Base-by-base conservation (phyloP, 2,797 vertebrate genomes). In the Sparidentex hasta region DNA sequence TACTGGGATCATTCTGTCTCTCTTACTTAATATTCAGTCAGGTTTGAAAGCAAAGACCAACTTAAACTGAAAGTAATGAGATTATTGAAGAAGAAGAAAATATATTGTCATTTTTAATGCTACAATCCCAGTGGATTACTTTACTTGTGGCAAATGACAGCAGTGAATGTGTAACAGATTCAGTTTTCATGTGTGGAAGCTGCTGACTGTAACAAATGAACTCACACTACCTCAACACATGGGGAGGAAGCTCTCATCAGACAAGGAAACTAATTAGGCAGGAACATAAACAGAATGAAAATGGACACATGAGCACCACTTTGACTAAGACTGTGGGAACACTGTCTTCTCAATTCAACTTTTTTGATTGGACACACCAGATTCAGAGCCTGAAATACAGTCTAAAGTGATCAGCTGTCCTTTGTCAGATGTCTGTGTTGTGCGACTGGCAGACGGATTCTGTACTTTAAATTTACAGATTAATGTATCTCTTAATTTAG, bases 41-140 rank as follows among this genome's bases (percentile, higher is more conserved):
- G 52, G 41, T 55, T 62, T 71, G 27, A 64, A 54, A 54, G 27
- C n/a, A 52, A 59, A 72, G 58, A 23, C 57, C 16, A 77, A 44
- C 27, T 50, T 48, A 61, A 68, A 62, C 21, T 59, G 21, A 83
- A 69, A 82, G 44, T 52, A 71, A 84, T 62, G 47, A 71, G 66
- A 72, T 75, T 70, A 63, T 55, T 18, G 8, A 38, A 65, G 13
- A 62, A 62, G 33, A 41, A 44, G 13, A 55, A 58, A 46, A 14
- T 38, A 51, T 65, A 64, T 71, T 33, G 29, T 11, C 23, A 65
- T 51, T 20, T 43, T 55, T 68, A 65, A 51, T 46, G 13, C 44
- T 25, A 11, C 21, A 61, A 8, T 57, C 68, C 23, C 23, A 33
- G 38, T 54, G 44, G 72, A 76, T 81, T 70, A 76, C 52, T 54